Evolutionary conservation across 1,140 invertebrate species (phyloP).

Genomic region (Drosophila suzukii): DNA sequence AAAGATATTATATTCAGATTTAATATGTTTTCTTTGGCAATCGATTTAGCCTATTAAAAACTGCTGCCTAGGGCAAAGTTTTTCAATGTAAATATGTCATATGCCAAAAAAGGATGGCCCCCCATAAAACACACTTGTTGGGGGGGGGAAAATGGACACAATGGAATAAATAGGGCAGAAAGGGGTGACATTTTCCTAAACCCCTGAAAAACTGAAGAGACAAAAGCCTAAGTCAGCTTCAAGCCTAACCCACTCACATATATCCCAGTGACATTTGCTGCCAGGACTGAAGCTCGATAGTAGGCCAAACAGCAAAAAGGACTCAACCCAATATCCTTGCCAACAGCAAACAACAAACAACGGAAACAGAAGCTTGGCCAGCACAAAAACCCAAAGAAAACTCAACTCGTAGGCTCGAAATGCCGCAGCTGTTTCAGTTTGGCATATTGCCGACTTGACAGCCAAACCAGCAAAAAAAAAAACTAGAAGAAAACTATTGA

Average conservation of each 20-base stretch:
- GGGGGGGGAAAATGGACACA: slow-evolving; percentile 1
- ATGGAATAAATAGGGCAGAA: neutral
- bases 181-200: slow-evolving; percentile 12
- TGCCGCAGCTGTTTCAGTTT: slow-evolving; percentile 60
- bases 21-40: slow-evolving; percentile 26
- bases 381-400: slow-evolving; percentile 15
- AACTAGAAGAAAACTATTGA: slow-evolving; percentile 67
- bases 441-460: slow-evolving; percentile 78
- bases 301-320: slow-evolving; percentile 69
- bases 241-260: slow-evolving; percentile 61
- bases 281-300: slow-evolving; percentile 34
- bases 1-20: slow-evolving; percentile 4
- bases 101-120: slow-evolving; percentile 29
- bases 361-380: slow-evolving; percentile 25
- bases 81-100: slow-evolving; percentile 48
- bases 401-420: slow-evolving; percentile 34
- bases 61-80: slow-evolving; percentile 30
- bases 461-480: slow-evolving; percentile 42
- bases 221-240: slow-evolving; percentile 45
- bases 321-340: slow-evolving; percentile 53
- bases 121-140: slow-evolving; percentile 39
- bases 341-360: slow-evolving; percentile 43
- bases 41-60: slow-evolving; percentile 41
- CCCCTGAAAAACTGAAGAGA: slow-evolving; percentile 23
- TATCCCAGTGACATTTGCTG: slow-evolving; percentile 58